Evolutionary conservation across 2,797 vertebrate species (phyloP), one percentile per base, ranked within the genome.

Genomic region (Channa striata): DNA sequence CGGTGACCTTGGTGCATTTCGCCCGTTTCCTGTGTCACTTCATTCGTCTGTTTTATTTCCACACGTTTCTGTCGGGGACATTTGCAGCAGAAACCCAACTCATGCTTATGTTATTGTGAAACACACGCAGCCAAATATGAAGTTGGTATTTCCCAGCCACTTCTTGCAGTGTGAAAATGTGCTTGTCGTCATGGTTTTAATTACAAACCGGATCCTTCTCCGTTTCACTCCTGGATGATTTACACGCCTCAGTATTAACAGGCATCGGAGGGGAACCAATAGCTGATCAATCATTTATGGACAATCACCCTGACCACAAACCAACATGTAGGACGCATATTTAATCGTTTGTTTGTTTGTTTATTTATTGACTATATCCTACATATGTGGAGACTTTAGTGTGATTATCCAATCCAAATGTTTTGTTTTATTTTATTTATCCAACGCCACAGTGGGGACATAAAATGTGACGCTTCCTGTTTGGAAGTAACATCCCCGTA

Each of bases 1-100:
- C 58, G 77, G 42, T 78, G 82, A 85, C 73, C 82, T 69, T 78
- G 59, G 21, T 82, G 76, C 34, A 62, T 11, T 54, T 68, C 72
- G 59, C 50, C 52, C 23, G 51, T 56, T 68, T 49, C 47, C 67
- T 20, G 0, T 40, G 58, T 11, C 46, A 14, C 49, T 46, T 59
- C 11, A 33, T 53, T 70, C 59, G 58, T 72, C 54, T 30, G 1
- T 54, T 40, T 63, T 57, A 59, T 63, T 53, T 77, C 78, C 77
- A 51, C 0, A 58, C 71, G 72, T 72, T 13, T 25, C 46, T 47
- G 14, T 48, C 47, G 20, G 74, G 74, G 70, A 72, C 63, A 39
- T 68, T 62, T 64, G 4, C 36, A n/a, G 33, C 56, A 72, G 39
- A 58, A 66, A 58, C 49, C n/a, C 17, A 23, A 25, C n/a, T 42